Evolutionary conservation across 2,888 invertebrate species (phyloP), one percentile per base, ranked within the genome.

Genomic region (Dione vanillae): DNA sequence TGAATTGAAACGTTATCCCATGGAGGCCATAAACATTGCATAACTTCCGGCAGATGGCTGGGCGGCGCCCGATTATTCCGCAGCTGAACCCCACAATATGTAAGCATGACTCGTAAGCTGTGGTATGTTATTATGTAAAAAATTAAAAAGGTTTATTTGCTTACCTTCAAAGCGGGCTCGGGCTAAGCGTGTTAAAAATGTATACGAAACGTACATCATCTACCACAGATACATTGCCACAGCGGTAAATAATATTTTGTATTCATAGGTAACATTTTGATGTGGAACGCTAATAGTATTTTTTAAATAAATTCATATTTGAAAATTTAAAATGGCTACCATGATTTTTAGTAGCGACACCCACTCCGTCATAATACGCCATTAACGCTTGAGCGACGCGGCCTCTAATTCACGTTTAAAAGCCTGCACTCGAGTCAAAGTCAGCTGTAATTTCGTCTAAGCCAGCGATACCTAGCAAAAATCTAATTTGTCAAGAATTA

Each of bases 351-450:
- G 67, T 79, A 80, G 82, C 84, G 84, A 85, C 85, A 89, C 84
- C 87, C 85, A 85, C 91, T 91, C 86, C 82, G 85, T 91, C 89
- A 92, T 91, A 91, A 89, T 91, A 89, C 83, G 85, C 91, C 88
- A 91, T 92, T 92, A 92, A 85, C 82, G 87, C 81, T 83, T 90
- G 89, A 92, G 86, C 82, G 91, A 83, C 83, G 81, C 83, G 84
- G 87, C 86, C 87, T 89, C 88, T 92, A 92, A 92, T 92, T 91
- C 90, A 81, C 84, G 87, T 91, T 92, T 92, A 93, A 93, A 92
- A 93, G 93, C 93, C 85, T 92, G 93, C 92, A 92, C 92, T 93
- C 83, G 87, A 87, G 84, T 91, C 88, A 87, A 92, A 92, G 93
- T 92, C 93, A 83, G 83, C 85, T 82, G 83, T 91, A 92, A 93